Percentiles rank a stretch among this genome's conserved stretches.
Conservation (phyloP, 2,888 invertebrate species). For the Drosophila sordidula region DNA sequence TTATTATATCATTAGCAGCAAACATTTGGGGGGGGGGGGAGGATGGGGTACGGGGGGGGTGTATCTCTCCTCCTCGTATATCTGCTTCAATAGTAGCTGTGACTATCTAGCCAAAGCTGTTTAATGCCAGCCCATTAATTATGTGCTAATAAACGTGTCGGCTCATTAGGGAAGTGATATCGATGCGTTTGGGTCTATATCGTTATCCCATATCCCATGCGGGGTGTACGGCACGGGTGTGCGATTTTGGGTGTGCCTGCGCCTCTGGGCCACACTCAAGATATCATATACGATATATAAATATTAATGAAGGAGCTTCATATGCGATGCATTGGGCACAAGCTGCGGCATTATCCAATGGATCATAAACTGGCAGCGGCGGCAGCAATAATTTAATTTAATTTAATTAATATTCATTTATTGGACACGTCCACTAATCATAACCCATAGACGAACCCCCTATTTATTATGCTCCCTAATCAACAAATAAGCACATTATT, state of each 20-base stretch:
- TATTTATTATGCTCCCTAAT: slow-evolving; percentile 1
- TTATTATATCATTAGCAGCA: slow-evolving; percentile 51
- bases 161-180: slow-evolving; percentile 61
- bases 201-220: not conserved
- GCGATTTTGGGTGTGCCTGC: slow-evolving; percentile 38
- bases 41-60: not conserved
- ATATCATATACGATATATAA: slow-evolving; percentile 22
- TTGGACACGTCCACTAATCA: slow-evolving; percentile 25
- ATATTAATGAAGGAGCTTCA: slow-evolving; percentile 50
- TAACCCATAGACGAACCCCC: slow-evolving; percentile 3
- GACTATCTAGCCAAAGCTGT: not conserved
- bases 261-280: slow-evolving; percentile 27
- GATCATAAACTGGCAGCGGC: slow-evolving; percentile 26
- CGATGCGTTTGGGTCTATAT: slow-evolving; percentile 14
- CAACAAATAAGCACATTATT: slow-evolving; percentile 3
- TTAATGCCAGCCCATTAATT: slow-evolving; percentile 45
- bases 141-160: slow-evolving; percentile 60
- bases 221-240: no score
- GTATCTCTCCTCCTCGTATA: not conserved
- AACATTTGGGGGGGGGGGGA: not conserved
- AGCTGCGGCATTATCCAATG: slow-evolving; percentile 42
- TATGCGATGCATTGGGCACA: slow-evolving; percentile 47
- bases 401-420: slow-evolving; percentile 50
- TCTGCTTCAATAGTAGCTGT: slow-evolving; percentile 23
- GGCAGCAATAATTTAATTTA: slow-evolving; percentile 39